Evolutionary conservation across 1,140 invertebrate species (phyloP).

Genomic region (Aphidius ervi): DNA sequence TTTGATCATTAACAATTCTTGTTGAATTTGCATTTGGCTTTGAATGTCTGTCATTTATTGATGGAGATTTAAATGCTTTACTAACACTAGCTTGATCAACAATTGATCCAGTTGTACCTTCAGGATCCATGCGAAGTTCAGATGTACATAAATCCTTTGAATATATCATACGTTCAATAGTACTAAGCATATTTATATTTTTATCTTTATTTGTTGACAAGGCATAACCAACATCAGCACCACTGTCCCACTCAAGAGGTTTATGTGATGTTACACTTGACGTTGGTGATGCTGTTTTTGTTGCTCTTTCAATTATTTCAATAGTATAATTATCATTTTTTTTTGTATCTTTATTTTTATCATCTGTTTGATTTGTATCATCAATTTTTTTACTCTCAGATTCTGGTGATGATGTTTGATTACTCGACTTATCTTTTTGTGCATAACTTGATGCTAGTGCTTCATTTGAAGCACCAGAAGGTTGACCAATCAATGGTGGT

Average conservation of each 20-base stretch:
- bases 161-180: conserved; percentile 59
- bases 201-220: conserved; percentile 43
- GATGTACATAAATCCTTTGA: conserved; percentile 39
- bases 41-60: not conserved
- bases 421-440: not conserved
- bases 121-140: conserved; percentile 46
- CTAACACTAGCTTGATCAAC: conserved; percentile 3
- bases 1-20: conserved; percentile 31
- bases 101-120: conserved; percentile 42
- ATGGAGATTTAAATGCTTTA: conserved; percentile 12
- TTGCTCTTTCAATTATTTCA: conserved; percentile 25
- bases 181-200: conserved; percentile 51
- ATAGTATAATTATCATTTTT: not conserved
- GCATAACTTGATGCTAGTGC: conserved; percentile 25
- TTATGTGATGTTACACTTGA: conserved; percentile 63
- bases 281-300: conserved; percentile 54
- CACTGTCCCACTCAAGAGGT: conserved; percentile 71
- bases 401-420: conserved; percentile 24
- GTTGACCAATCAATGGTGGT: conserved; percentile 44
- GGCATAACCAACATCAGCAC: conserved; percentile 70
- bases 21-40: conserved; percentile 46
- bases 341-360: conserved; percentile 24
- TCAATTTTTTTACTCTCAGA: conserved; percentile 19
- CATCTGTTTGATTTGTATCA: conserved; percentile 6
- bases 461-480: conserved; percentile 29